Percentiles rank a stretch among this genome's conserved stretches.
These are phyloP conservation scores for Pseudocheirus occidentalis DNA, from an alignment of 2,797 vertebrate species.

Conservation along the genomic window DNA sequence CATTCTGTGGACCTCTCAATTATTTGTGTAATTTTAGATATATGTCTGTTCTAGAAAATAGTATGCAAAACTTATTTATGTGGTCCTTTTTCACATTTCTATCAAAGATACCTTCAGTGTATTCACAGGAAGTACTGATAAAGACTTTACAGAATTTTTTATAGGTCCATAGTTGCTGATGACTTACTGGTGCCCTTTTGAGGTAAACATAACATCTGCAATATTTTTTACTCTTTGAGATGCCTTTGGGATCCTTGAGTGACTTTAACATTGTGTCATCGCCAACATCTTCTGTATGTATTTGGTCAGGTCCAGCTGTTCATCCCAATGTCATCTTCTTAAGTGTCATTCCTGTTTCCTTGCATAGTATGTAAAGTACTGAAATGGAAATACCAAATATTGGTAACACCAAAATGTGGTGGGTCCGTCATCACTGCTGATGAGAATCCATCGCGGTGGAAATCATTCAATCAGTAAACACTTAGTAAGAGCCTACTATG, in stretches of 20 bases:
- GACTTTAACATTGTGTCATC: background rate
- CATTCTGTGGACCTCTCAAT: background rate
- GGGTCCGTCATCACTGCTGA: background rate
- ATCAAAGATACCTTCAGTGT: background rate
- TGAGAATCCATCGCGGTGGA: background rate
- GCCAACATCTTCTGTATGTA: background rate
- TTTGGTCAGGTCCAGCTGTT: background rate
- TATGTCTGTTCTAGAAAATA: background rate
- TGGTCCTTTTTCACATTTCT: background rate
- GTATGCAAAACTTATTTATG: background rate
- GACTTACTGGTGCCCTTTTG: background rate
- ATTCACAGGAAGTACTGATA: background rate
- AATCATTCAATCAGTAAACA: background rate
- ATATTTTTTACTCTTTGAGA: background rate
- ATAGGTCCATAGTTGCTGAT: background rate
- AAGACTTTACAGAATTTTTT: background rate
- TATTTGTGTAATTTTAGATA: background rate
- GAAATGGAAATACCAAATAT: background rate
- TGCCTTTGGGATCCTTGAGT: background rate
- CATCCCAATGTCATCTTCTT: background rate
- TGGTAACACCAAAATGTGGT: background rate
- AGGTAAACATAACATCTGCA: background rate
- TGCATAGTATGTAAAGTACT: background rate
- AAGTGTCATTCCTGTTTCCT: background rate
- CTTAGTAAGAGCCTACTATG: background rate